Conservation (phyloP, 2,888 invertebrate genomes). For the Brachyopa scutellaris region DNA sequence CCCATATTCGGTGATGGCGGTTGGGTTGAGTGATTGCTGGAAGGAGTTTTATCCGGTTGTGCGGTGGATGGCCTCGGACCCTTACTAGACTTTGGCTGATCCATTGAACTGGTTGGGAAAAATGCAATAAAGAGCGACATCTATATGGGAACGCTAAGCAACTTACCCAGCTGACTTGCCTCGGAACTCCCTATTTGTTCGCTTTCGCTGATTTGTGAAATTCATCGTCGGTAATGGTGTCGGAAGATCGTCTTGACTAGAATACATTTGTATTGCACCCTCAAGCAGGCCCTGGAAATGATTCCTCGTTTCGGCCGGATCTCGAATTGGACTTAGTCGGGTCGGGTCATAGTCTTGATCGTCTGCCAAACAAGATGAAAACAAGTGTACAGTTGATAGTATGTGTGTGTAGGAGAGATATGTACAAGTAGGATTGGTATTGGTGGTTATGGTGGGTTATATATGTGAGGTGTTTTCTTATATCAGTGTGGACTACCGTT, state of each 20-base stretch:
- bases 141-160: not conserved
- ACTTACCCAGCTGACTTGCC: conserved; percentile 80
- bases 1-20: conserved; percentile 82
- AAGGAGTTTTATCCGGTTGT: conserved; percentile 78
- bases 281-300: conserved; percentile 81
- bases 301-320: conserved; percentile 80
- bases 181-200: conserved; percentile 78
- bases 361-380: conserved; percentile 72
- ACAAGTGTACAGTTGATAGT: conserved; percentile 67
- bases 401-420: conserved; percentile 55
- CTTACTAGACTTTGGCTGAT: conserved; percentile 75
- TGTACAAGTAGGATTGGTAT: conserved; percentile 59
- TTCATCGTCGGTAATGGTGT: conserved; percentile 79
- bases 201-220: conserved; percentile 77
- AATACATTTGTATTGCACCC: conserved; percentile 81
- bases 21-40: conserved; percentile 79
- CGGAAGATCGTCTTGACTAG: conserved; percentile 80
- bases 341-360: conserved; percentile 50
- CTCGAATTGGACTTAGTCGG: conserved; percentile 77
- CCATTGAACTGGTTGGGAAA: conserved; percentile 68
- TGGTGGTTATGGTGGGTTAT: conserved; percentile 51
- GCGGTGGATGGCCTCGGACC: conserved; percentile 80
- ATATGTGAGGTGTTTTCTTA: conserved; percentile 59
- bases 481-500: conserved; percentile 74
- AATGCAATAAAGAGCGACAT: not conserved